Evolutionary conservation across 2,797 vertebrate species (phyloP).

Genomic region (Anguilla pacifica): DNA sequence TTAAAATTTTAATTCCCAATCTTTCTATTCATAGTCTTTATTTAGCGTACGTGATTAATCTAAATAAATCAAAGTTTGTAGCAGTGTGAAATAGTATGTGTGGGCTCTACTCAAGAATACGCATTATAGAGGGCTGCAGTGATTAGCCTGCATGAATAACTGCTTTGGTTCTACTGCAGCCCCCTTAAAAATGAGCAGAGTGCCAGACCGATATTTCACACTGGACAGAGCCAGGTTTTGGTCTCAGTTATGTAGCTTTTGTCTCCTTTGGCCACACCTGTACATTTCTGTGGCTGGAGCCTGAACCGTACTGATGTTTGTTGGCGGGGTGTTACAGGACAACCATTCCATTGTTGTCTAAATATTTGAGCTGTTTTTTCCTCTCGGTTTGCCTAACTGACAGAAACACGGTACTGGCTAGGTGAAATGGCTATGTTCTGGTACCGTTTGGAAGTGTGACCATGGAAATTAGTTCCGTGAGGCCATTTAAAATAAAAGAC

Average conservation of each 20-base stretch:
- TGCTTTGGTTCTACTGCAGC: not conserved
- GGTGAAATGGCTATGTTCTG: too few relatives aligned
- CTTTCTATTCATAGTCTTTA: not conserved
- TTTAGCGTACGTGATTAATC: not conserved
- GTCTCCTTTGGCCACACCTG: not conserved
- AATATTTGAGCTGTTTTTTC: not conserved
- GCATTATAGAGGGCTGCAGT: not conserved
- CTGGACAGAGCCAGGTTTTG: not conserved
- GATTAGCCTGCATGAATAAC: not conserved
- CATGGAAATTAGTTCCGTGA: too few relatives aligned
- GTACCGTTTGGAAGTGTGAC: too few relatives aligned
- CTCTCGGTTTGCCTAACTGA: not conserved
- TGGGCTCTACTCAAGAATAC: too few relatives aligned
- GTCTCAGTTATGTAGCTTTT: not conserved
- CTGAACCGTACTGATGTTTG: not conserved
- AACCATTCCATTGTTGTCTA: not conserved
- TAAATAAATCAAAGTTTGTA: not conserved
- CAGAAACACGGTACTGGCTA: not conserved
- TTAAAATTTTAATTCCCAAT: too few relatives aligned
- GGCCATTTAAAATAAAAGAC: too few relatives aligned
- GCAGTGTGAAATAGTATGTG: not conserved
- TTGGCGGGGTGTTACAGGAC: not conserved
- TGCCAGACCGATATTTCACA: not conserved
- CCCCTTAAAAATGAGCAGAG: not conserved
- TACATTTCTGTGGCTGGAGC: not conserved